Percentiles rank a stretch among this genome's conserved stretches.
phyloP scores from a whole-genome alignment of 1,140 invertebrate genomes.

The Coelopa frigida region DNA sequence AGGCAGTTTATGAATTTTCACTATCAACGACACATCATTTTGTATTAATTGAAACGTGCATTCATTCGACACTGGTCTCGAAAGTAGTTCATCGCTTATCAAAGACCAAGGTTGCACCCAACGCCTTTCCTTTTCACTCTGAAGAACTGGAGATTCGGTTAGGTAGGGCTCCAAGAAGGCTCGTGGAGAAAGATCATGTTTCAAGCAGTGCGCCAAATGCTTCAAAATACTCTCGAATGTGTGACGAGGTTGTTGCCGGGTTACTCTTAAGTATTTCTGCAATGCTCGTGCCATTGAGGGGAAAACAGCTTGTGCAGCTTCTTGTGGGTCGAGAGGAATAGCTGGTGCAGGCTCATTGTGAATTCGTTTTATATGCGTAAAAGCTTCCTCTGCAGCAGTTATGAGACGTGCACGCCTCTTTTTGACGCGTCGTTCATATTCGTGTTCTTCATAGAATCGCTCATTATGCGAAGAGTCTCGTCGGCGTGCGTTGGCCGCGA shows the following conservation, averaged over 20 bases:
- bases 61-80: slow-evolving; percentile 71
- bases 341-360: slow-evolving; percentile 57
- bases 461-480: slow-evolving; percentile 91
- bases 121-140: slow-evolving; percentile 70
- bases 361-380: slow-evolving; percentile 86
- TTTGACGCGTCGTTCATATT: slow-evolving; percentile 87
- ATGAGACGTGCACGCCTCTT: slow-evolving; percentile 84
- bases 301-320: slow-evolving; percentile 95
- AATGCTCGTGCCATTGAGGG: slow-evolving; percentile 90
- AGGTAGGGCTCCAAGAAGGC: slow-evolving; percentile 89
- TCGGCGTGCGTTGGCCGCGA: slow-evolving; percentile 62
- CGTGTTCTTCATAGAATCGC: slow-evolving; percentile 94
- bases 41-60: slow-evolving; percentile 87
- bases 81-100: slow-evolving; percentile 83
- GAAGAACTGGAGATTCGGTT: slow-evolving; percentile 65
- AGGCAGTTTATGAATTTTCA: slow-evolving; percentile 75
- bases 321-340: slow-evolving; percentile 81
- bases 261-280: slow-evolving; percentile 93
- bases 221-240: slow-evolving; percentile 82
- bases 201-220: slow-evolving; percentile 84
- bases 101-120: slow-evolving; percentile 85
- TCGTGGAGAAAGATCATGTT: slow-evolving; percentile 86
- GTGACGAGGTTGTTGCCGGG: slow-evolving; percentile 89
- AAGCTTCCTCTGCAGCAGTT: slow-evolving; percentile 92
- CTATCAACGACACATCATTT: slow-evolving; percentile 86